Evolutionary conservation across 2,797 vertebrate species (phyloP).

Genomic region (Myotis pilosus): DNA sequence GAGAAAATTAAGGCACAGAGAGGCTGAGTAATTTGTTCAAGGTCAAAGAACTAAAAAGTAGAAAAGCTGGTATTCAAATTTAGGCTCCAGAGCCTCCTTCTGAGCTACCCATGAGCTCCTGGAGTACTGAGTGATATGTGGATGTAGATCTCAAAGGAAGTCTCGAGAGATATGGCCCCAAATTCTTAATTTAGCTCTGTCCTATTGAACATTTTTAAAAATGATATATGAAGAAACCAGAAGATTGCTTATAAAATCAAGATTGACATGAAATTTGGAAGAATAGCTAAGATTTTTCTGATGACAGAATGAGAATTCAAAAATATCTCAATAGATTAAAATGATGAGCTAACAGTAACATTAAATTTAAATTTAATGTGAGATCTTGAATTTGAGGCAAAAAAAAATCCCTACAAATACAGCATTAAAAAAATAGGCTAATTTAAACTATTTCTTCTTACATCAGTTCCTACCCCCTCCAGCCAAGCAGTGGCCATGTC

Average conservation of each 20-base stretch:
- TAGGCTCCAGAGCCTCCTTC: background rate
- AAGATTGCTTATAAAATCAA: constrained; percentile 35
- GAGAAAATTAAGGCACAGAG: background rate
- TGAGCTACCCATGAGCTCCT: background rate
- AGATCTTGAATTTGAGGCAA: constrained; percentile 18
- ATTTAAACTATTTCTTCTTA: background rate
- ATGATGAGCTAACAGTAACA: constrained; percentile 62
- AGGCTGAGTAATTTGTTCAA: background rate
- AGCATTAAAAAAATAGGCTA: background rate
- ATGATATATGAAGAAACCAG: constrained; percentile 1
- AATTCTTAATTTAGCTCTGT: background rate
- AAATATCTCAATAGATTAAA: constrained; percentile 58
- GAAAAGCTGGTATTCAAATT: background rate
- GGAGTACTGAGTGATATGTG: background rate
- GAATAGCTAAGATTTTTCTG: constrained; percentile 49
- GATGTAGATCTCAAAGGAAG: background rate
- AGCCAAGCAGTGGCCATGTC: background rate
- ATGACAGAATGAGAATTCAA: constrained; percentile 61
- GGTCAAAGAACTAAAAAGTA: background rate
- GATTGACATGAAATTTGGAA: background rate
- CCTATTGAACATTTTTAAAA: background rate
- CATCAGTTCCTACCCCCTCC: background rate
- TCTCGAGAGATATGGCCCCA: background rate
- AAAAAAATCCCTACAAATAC: background rate
- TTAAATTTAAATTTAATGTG: constrained; percentile 34